phyloP scores from a whole-genome alignment of 23 tunicate species.

The Halocynthia aurantium region DNA sequence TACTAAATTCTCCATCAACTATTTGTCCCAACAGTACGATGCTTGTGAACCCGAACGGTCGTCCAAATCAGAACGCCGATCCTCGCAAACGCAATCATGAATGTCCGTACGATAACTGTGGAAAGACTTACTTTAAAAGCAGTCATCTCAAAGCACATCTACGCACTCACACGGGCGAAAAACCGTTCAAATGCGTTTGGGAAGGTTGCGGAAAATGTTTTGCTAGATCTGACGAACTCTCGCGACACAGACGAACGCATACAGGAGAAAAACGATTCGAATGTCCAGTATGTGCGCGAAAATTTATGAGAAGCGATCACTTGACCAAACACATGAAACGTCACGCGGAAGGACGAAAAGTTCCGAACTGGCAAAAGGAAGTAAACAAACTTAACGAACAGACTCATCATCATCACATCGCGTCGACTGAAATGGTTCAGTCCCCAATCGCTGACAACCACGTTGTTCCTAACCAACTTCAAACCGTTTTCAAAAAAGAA shows the following conservation, averaged over 20 bases:
- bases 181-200: conserved; percentile 90
- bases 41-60: background rate
- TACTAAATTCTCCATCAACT: background rate
- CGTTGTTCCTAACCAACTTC: background rate
- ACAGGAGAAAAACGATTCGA: conserved; percentile 96
- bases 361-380: conserved; percentile 95
- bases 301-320: conserved; percentile 97
- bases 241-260: conserved; percentile 89
- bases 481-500: background rate
- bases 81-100: conserved; percentile 65
- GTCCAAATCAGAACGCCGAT: conserved; percentile 18
- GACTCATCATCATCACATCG: background rate
- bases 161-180: conserved; percentile 98
- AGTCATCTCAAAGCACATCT: conserved; percentile 94
- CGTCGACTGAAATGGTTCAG: background rate
- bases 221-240: conserved; percentile 94
- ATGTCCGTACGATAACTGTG: conserved; percentile 77
- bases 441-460: background rate
- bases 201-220: conserved; percentile 88
- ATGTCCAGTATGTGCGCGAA: conserved; percentile 86
- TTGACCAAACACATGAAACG: conserved; percentile 95
- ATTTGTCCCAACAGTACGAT: conserved; percentile 1
- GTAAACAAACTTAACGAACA: conserved; percentile 38
- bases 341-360: conserved; percentile 72
- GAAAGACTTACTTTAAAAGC: conserved; percentile 94